Base-by-base conservation (phyloP, 2,888 invertebrate species). In the Lobophora halterata region DNA sequence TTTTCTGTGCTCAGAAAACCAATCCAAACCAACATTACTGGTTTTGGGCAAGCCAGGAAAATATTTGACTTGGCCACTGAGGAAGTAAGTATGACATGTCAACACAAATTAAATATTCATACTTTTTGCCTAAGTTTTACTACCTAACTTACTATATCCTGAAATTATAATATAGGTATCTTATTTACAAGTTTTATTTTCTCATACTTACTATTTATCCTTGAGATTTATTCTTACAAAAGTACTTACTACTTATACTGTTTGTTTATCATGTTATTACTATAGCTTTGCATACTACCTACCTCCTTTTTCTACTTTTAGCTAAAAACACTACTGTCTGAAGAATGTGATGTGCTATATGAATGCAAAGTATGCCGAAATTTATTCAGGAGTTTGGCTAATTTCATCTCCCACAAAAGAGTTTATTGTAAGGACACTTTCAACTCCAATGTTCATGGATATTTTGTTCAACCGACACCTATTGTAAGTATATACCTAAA, bases 381-480 rank as follows among this genome's bases (percentile, higher is more conserved):
- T 64, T 89, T 97, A 62, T 97, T 96, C 71, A 90, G 97, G 55
- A 95, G 95, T 69, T 82, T 97, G 49, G 93, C 93, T 7, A 97
- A 97, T 80, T 95, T 97, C 66, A 90, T 97, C 54, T 92, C 95
- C 17, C 97, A 97, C 72, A 97, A 97, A 79, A 89, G 96, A 41
- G 90, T 92, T 19, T 97, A 93, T 71, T 97, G 97, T 65, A 89
- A 78, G 52, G 89, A 90, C 37, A 89, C 87, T 48, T 91, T 88
- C 56, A 85, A 82, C 56, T 63, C 81, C 27, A 71, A 75, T 2
- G 43, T 78, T 35, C 83, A 87, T 62, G 80, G 80, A 23, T 79
- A 88, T 53, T 85, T 85, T 56, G 62, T 79, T 24, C 79, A 79
- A 49, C 71, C 79, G 52, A 64, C 72, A 52, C 83, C 85, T 47